Evolutionary conservation across 2,888 invertebrate genomes (phyloP).

Genomic region (Theristus sp.): DNA sequence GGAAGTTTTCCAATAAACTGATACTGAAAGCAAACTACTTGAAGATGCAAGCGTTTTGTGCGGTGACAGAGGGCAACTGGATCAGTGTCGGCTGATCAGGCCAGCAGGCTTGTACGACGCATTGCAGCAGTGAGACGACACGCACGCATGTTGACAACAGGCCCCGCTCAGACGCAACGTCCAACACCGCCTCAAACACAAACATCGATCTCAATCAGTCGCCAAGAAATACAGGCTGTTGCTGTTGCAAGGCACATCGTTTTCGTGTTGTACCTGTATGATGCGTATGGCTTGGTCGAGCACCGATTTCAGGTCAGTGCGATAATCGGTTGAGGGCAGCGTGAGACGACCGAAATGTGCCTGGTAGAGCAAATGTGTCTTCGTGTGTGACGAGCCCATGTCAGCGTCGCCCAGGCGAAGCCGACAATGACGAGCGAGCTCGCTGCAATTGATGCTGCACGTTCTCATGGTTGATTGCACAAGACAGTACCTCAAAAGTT

Average conservation of each 20-base stretch:
- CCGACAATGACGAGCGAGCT: conserved; percentile 56
- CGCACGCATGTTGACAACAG: conserved; percentile 64
- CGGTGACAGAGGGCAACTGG: conserved; percentile 6
- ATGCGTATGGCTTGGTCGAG: conserved; percentile 88
- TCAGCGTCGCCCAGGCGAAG: conserved; percentile 50
- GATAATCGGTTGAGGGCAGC: conserved; percentile 76
- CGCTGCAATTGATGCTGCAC: conserved; percentile 41
- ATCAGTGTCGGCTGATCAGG: conserved; percentile 11
- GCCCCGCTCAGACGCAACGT: conserved; percentile 69
- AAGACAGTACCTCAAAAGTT: conserved; percentile 13
- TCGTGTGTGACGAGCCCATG: conserved; percentile 77
- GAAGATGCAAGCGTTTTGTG: too few relatives aligned
- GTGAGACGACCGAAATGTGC: conserved; percentile 67
- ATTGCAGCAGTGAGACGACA: conserved; percentile 56
- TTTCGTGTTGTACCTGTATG: conserved; percentile 70
- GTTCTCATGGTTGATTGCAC: not conserved
- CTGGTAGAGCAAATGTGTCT: conserved; percentile 77
- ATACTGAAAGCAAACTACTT: too few relatives aligned
- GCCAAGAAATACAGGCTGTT: too few relatives aligned
- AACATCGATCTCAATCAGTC: too few relatives aligned
- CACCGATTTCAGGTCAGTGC: conserved; percentile 85
- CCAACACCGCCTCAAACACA: conserved; percentile 79
- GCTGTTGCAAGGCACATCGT: too few relatives aligned
- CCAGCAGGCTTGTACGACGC: conserved; percentile 39
- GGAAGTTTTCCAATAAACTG: too few relatives aligned